Percentiles rank a stretch among this genome's conserved stretches.
Evolutionary conservation across 2,888 invertebrate genomes (phyloP).

Genomic region (Ommatoiulus sabulosus): DNA sequence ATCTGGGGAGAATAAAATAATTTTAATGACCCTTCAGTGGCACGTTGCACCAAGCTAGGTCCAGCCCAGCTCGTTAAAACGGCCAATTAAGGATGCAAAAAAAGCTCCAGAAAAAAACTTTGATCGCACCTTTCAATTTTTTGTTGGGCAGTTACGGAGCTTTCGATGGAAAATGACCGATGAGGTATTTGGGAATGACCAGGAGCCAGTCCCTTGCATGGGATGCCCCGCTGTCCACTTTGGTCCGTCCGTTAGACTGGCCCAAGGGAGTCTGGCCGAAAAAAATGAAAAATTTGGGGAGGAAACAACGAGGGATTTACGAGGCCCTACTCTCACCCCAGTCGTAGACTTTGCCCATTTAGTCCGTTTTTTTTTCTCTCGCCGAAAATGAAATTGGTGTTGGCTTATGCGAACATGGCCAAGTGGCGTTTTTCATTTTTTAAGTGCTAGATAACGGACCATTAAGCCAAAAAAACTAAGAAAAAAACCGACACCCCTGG

Average conservation of each 20-base stretch:
- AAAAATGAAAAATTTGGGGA: not conserved
- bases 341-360: constrained; percentile 11
- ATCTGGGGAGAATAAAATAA: not conserved
- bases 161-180: constrained; percentile 32
- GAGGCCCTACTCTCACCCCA: constrained; percentile 24
- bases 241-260: not conserved
- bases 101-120: not conserved
- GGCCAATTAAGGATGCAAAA: constrained; percentile 8
- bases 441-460: not conserved
- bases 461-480: not conserved
- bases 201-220: not conserved
- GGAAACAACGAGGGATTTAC: not conserved
- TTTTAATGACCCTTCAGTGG: not conserved
- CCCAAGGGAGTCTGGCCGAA: not conserved
- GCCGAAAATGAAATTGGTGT: not conserved
- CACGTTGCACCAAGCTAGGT: not conserved
- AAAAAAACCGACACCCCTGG: not conserved
- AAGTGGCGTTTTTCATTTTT: not conserved
- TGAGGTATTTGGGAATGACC: constrained; percentile 36
- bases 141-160: not conserved
- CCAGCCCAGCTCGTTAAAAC: not conserved
- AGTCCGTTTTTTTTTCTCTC: not conserved
- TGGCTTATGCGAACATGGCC: not conserved
- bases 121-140: constrained; percentile 23
- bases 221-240: not conserved